Base-by-base conservation (phyloP, 37 sponge, comb jelly and placozoan species). In the Petrosia ficiformis region DNA sequence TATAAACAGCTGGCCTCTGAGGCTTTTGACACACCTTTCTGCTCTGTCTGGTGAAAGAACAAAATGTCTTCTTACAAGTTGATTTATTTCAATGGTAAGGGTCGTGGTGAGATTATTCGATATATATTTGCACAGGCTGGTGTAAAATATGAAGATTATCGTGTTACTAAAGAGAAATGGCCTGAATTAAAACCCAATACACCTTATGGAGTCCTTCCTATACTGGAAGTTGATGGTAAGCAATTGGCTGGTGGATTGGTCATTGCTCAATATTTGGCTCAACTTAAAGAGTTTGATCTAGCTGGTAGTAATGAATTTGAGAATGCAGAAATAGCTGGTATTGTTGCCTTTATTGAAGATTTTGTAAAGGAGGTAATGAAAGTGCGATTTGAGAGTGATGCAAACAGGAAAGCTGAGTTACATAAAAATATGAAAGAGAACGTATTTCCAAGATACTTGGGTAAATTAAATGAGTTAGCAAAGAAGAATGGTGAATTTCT, bases 111-210 rank as follows among this genome's bases (percentile, higher is more conserved):
- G 70, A 8, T 64, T 24, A 42, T 37, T 39, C 80, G 86, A 29
- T 68, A 67, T 54, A 56, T 86, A 21, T 86, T 86, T 34, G 81
- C 71, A 6, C 81, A 80, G 38, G 86, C 86, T 30, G 86, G 81
- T 2, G 76, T 86, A 4, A 40, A 67, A 29, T 39, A 68, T 19
- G 39, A 16, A 11, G 69, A 68, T 29, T 37, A 28, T 11, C 69
- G 69, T 11, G 5, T 68, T 68, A 40, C 8, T 36, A 29, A 29
- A 16, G 68, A 73, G 29, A 48, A 80, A 16, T 80, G 81, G 81
- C 28, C 40, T 5, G 66, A 37, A 39, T 64, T 22, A 5, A 59
- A 56, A 30, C 73, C 63, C 16, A 24, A 57, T n/a, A 72, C 80
- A 4, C 86, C 79, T 19, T 85, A 59, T 24, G 80, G 80, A 4